Conservation (phyloP, 30 jellyfish, hydroid and myxozoan species). For the Calvadosia cruxmelitensis region DNA sequence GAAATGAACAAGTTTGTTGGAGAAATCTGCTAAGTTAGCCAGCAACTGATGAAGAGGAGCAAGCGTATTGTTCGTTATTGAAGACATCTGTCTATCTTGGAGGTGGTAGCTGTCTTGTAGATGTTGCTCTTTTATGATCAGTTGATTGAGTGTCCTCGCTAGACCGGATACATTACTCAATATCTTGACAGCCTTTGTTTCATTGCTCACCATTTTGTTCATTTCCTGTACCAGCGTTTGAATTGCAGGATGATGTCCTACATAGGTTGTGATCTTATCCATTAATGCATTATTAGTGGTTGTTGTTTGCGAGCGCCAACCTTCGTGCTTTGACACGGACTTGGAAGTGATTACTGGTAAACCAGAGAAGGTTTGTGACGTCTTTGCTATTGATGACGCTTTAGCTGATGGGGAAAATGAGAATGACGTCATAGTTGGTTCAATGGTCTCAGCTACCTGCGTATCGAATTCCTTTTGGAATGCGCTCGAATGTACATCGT, state of each 20-base stretch:
- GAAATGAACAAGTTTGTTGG: background rate
- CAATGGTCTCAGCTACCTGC: no score
- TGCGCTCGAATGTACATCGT: no score
- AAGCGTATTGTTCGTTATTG: background rate
- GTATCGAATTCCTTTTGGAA: no score
- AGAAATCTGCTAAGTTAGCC: background rate
- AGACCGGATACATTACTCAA: background rate
- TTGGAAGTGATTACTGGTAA: no score
- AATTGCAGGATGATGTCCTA: background rate
- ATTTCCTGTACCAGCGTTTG: constrained; percentile 4
- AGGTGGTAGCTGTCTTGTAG: background rate
- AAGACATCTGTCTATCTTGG: background rate
- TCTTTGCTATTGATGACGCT: no score
- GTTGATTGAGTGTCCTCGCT: background rate
- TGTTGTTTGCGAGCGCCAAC: no score
- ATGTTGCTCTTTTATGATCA: background rate
- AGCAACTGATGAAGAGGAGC: background rate
- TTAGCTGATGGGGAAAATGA: no score
- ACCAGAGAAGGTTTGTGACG: no score
- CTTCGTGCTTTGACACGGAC: no score
- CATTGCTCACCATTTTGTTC: constrained; percentile 4
- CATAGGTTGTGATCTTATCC: background rate
- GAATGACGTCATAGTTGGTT: no score
- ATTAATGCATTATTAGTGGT: background rate
- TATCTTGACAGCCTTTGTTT: background rate